Conservation (phyloP, 1,140 invertebrate species). For the Neotoxoptera formosana region DNA sequence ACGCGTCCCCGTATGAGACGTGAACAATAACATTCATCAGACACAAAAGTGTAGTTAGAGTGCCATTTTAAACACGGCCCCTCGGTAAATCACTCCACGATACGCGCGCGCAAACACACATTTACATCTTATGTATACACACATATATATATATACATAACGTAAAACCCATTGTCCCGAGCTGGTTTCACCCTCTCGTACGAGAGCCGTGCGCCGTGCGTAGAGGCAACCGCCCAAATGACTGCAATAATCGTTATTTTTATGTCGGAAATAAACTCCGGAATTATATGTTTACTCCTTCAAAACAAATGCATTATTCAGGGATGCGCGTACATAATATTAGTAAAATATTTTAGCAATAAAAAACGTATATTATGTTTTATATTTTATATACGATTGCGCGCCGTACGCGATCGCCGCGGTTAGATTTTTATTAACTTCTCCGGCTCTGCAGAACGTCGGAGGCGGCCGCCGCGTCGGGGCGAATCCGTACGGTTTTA, state of each 20-base stretch:
- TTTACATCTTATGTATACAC: background rate
- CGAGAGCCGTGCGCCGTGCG: too few relatives aligned
- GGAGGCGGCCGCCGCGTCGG: too few relatives aligned
- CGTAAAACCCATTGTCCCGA: background rate
- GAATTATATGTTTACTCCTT: conserved; percentile 23
- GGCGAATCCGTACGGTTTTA: background rate
- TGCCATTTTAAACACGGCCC: conserved; percentile 45
- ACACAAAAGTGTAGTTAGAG: conserved; percentile 47
- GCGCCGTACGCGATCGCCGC: too few relatives aligned
- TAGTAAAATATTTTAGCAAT: background rate
- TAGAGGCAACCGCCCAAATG: background rate
- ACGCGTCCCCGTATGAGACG: conserved; percentile 12
- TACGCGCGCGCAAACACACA: background rate
- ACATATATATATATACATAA: background rate
- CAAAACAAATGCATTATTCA: background rate
- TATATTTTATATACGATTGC: conserved; percentile 12
- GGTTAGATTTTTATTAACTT: background rate
- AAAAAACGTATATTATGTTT: background rate
- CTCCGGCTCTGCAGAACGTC: too few relatives aligned
- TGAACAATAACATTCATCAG: conserved; percentile 51
- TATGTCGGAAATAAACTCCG: conserved; percentile 11
- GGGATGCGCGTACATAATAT: too few relatives aligned
- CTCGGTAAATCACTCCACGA: conserved; percentile 29
- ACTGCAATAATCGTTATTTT: conserved; percentile 36
- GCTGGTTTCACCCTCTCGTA: conserved; percentile 11